Evolutionary conservation across 1,140 invertebrate genomes (phyloP), one percentile per base, ranked within the genome.

Genomic region (Euwallacea similis): DNA sequence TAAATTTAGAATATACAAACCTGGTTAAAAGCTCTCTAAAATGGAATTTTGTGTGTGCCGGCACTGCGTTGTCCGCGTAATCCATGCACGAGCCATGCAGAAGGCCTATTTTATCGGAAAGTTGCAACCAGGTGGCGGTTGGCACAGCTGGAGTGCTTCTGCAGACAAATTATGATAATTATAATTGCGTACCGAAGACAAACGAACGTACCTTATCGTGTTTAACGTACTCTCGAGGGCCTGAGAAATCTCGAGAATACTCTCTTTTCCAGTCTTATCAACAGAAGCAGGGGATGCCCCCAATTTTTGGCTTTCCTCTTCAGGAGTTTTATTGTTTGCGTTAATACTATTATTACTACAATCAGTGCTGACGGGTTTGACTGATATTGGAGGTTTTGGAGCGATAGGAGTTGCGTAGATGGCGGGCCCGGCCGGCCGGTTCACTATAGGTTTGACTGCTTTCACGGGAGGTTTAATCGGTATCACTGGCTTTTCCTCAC

Each of bases 1-100:
- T 3, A 50, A 50, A 50, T 50, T 11, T 13, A 50, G 46, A 13
- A 13, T 50, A 13, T 10, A 7, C 0, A 50, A 56, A 55, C 63
- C 63, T 85, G 0, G 90, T 89, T 4, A 96, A 87, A 64, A 96
- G 84, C 79, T 97, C 94, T 8, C 93, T 89, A 77, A 96, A 90
- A 75, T 95, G 93, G 80, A 97, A 95, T 67, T 95, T 90, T 41
- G 91, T 88, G 78, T 94, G 93, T 13, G 94, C 92, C 15, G 93
- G 89, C 72, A 94, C 90, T 3, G 91, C 87, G 71, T 91, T 90
- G 69, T 85, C 84, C 0, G 85, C 86, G 65, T 91, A 90, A 50
- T 87, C 87, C 47, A 87, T 84, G 80, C 93, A 95, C 69, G 91
- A 90, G 0, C 88, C 87, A 75, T 93, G 91, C 50, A 95, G 84